A percentile compares a stretch with the other conserved stretches of the same genome.
Conservation (phyloP, 2,797 vertebrate species). For the Forpus xanthops region DNA sequence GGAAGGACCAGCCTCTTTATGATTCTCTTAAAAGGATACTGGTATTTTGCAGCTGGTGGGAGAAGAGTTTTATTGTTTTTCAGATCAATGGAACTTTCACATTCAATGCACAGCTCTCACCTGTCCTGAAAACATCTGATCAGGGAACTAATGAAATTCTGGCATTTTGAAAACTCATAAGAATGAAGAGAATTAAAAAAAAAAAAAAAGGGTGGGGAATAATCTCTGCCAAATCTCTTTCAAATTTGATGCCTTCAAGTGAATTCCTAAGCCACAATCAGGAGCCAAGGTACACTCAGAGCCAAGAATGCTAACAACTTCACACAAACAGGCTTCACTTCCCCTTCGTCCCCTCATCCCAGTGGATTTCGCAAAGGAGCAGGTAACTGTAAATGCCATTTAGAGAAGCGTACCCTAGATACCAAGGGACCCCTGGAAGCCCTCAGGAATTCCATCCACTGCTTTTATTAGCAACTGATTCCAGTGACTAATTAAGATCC, state of each 20-base stretch:
- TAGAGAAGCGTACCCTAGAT: not conserved
- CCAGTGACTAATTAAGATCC: not conserved
- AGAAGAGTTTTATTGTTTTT: not conserved
- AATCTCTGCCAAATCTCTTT: not conserved
- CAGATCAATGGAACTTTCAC: not conserved
- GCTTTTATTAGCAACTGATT: conserved; percentile 19
- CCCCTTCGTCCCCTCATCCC: not conserved
- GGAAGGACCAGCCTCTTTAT: not conserved
- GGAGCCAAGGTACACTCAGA: not conserved
- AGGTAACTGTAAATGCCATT: not conserved
- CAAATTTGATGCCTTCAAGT: not conserved
- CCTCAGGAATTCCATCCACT: not conserved
- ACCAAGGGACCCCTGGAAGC: not conserved
- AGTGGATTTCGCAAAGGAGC: not conserved
- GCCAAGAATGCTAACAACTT: not conserved
- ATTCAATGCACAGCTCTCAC: not conserved
- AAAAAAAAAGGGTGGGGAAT: too few species aligned
- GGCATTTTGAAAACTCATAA: not conserved
- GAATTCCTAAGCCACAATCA: not conserved
- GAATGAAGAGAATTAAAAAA: not conserved
- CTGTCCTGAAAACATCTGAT: not conserved
- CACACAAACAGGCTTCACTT: not conserved
- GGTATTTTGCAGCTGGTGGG: not conserved
- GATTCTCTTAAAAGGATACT: not conserved
- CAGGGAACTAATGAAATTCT: not conserved